These are phyloP conservation scores for Ovis aries DNA, from an alignment of 2,113 vertebrate genomes.

Conservation along the genomic window ARS-UI_Ramb_v3.0 NC_056056.1:147500501-147501000, in stretches of 20 bases:
- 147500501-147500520: too few relatives aligned
- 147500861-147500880: fast-evolving
- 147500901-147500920: too few relatives aligned
- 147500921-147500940: fast-evolving
- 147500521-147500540: too few relatives aligned
- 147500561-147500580: background rate
- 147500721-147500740: background rate
- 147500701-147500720: background rate
- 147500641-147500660: background rate
- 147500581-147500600: background rate
- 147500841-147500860: too few relatives aligned
- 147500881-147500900: too few relatives aligned
- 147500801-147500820: too few relatives aligned
- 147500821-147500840: fast-evolving
- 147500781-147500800: background rate
- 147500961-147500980: too few relatives aligned
- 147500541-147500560: too few relatives aligned
- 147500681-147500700: background rate
- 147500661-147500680: background rate
- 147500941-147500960: too few relatives aligned
- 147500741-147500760: background rate
- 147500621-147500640: background rate
- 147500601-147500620: background rate
- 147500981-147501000: too few relatives aligned
- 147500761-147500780: background rate